Percentiles rank a stretch among this genome's conserved stretches.
Conservation (phyloP, 2,888 invertebrate species). For the Parascotia fuliginaria region DNA sequence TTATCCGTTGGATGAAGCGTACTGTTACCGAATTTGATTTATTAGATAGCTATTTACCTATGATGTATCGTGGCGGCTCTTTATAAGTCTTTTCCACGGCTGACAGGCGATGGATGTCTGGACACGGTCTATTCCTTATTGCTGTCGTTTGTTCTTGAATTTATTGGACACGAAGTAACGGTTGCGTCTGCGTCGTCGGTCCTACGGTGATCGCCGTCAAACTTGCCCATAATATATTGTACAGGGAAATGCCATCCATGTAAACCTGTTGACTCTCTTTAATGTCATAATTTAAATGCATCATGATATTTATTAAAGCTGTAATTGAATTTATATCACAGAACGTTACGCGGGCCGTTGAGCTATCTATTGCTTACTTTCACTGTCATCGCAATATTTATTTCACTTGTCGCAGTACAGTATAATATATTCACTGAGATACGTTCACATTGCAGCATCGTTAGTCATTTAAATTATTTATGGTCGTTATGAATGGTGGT, state of each 20-base stretch:
- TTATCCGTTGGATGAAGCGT: conserved; percentile 55
- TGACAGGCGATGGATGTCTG: conserved; percentile 78
- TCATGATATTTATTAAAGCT: conserved; percentile 49
- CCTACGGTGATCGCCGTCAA: conserved; percentile 57
- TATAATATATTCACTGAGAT: conserved; percentile 20
- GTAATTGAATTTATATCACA: conserved; percentile 55
- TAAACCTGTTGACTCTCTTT: conserved; percentile 68
- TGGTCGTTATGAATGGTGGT: conserved; percentile 20
- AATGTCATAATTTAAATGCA: conserved; percentile 62
- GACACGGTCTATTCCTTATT: conserved; percentile 69
- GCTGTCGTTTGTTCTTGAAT: conserved; percentile 79
- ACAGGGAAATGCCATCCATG: conserved; percentile 60
- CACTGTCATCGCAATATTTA: conserved; percentile 44
- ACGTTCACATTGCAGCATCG: conserved; percentile 14
- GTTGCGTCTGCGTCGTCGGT: conserved; percentile 58
- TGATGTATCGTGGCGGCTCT: conserved; percentile 63
- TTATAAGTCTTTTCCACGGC: conserved; percentile 53
- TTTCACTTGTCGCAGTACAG: conserved; percentile 22
- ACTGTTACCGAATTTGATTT: conserved; percentile 71
- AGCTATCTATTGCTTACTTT: conserved; percentile 40
- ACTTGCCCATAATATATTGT: conserved; percentile 62
- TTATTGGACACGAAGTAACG: conserved; percentile 82
- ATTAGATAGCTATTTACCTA: conserved; percentile 58
- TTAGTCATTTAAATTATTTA: conserved; percentile 25
- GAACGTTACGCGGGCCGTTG: conserved; percentile 30